Evolutionary conservation across 2,797 vertebrate species (phyloP), one percentile per base, ranked within the genome.

Genomic region (Dicrostonyx torquatus): DNA sequence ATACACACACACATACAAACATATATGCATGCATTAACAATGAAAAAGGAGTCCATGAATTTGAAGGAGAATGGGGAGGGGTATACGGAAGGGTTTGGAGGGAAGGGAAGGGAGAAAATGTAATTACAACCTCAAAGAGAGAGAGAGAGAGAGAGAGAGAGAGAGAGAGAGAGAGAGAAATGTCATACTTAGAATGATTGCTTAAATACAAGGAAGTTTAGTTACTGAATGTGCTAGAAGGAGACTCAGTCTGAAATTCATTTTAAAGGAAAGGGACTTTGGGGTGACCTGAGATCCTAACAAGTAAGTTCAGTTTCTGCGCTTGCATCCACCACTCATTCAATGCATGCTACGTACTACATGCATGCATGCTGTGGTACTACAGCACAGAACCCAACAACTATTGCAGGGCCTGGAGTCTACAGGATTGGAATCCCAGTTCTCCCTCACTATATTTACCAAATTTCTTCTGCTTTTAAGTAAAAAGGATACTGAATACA

Each of bases 381-480:
- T 34, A n/a, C 24, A 72, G 75, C 20, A 43, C 7, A 31, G 83
- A 29, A 31, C 50, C 20, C 20, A 29, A 48, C 20, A 48, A 72
- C 5, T 83, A 72, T 64, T 15, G 66, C 0, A 34, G 18, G 37
- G 55, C 26, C 4, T 85, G 29, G 22, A 64, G 37, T 62, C 83
- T 85, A 58, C 53, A 45, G 20, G 11, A 60, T 70, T 58, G 87
- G 48, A 93, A 77, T 72, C 24, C 88, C 34, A 58, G 13, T 53
- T 93, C 20, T 83, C 58, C 15, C 24, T 94, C 55, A 86, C 24
- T 45, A 77, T 83, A 34, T n/a, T 93, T 76, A 55, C 40, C 70
- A 85, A 75, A 85, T 78, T 80, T 58, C 82, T 43, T 93, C 53
- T 93, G 34, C 68, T 94, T 90, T 93, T 83, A 96, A 95, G 87